Conservation (phyloP, 92 coral and sea anemone species). For the Zoanthus sociatus region DNA sequence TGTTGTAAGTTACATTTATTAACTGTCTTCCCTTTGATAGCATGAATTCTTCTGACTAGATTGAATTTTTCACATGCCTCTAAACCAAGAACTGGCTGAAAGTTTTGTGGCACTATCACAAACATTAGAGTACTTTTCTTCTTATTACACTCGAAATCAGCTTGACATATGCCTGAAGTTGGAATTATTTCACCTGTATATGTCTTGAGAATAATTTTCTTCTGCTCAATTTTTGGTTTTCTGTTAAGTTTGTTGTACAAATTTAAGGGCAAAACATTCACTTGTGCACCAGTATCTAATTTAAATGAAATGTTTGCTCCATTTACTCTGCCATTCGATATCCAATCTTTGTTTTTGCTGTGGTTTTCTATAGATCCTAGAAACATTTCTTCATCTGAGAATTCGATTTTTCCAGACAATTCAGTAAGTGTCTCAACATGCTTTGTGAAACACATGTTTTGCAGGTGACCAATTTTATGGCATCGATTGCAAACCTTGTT, state of each 20-base stretch:
- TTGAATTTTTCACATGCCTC: not conserved
- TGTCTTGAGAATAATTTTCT: not conserved
- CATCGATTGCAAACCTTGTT: slow-evolving; percentile 6
- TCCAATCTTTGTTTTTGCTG: not conserved
- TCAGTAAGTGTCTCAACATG: slow-evolving; percentile 1
- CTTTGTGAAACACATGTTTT: slow-evolving; percentile 16
- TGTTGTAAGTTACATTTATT: not conserved
- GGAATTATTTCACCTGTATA: not conserved
- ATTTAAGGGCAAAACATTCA: not conserved
- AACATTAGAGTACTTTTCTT: not conserved
- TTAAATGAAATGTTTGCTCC: not conserved
- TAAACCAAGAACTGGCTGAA: not conserved
- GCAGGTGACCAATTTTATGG: slow-evolving; percentile 17
- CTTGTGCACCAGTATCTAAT: not conserved
- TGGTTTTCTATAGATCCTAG: not conserved
- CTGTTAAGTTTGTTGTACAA: not conserved
- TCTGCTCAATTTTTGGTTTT: not conserved
- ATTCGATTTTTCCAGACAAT: not conserved
- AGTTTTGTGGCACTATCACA: not conserved
- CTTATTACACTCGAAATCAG: not conserved
- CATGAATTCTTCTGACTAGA: no score
- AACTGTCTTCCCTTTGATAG: not conserved
- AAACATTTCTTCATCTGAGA: not conserved
- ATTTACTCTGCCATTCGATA: not conserved
- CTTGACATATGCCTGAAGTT: not conserved